Evolutionary conservation across 2,797 vertebrate genomes (phyloP).

Genomic region (Diplodus puntazzo): DNA sequence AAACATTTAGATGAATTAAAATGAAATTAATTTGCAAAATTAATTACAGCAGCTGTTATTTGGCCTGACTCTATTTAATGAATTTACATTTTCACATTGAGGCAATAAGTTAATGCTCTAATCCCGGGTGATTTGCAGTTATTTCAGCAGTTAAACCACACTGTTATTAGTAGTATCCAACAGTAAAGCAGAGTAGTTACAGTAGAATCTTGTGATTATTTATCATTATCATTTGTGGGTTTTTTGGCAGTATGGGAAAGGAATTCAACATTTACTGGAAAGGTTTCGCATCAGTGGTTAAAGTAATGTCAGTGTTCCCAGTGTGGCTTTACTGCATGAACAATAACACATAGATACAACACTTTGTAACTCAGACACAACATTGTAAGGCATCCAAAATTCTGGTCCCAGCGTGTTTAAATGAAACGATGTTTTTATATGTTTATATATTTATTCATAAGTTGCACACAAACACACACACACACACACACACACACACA

Average conservation of each 20-base stretch:
- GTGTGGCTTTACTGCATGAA: not conserved
- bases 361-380: not conserved
- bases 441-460: too few relatives aligned
- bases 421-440: too few relatives aligned
- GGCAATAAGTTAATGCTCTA: slow-evolving; percentile 33
- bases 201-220: not conserved
- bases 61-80: slow-evolving; percentile 25
- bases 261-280: not conserved
- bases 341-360: not conserved
- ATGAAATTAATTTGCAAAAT: slow-evolving; percentile 46
- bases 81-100: slow-evolving; percentile 51
- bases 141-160: slow-evolving; percentile 17
- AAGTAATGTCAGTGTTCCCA: not conserved
- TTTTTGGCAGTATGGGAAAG: not conserved
- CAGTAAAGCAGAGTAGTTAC: slow-evolving; percentile 1
- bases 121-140: slow-evolving; percentile 39
- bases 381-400: not conserved
- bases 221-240: not conserved
- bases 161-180: not conserved
- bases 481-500: too few relatives aligned
- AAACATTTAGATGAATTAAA: slow-evolving; percentile 45
- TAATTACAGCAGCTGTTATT: slow-evolving; percentile 40
- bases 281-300: not conserved
- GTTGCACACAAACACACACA: too few relatives aligned
- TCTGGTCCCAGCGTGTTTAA: not conserved